Percentiles rank a stretch among this genome's conserved stretches.
Conservation (phyloP, 2,113 vertebrate genomes). For the Tetrao urogallus region DNA sequence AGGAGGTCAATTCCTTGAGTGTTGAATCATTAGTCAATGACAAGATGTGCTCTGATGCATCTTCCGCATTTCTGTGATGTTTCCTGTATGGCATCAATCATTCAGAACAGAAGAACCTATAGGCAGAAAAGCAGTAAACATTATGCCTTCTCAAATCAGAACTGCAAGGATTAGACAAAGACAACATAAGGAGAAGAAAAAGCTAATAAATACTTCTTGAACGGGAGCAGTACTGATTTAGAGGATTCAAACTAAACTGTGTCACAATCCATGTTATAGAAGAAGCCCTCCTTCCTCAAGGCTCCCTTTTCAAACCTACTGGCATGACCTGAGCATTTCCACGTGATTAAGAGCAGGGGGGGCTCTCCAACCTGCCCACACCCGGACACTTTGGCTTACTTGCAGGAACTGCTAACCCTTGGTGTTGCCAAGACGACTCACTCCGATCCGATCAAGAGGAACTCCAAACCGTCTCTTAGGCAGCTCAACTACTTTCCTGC, state of each 20-base stretch:
- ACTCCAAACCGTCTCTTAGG: conserved; percentile 81
- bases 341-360: too few species aligned
- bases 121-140: conserved; percentile 13
- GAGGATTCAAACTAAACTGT: not conserved
- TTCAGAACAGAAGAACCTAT: conserved; percentile 54
- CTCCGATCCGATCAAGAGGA: conserved; percentile 89
- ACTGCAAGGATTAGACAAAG: not conserved
- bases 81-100: conserved; percentile 32
- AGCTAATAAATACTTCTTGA: not conserved
- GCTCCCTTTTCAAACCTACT: not conserved
- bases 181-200: not conserved
- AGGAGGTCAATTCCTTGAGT: conserved; percentile 42
- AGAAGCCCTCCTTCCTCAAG: not conserved
- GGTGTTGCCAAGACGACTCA: conserved; percentile 79
- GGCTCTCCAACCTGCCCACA: not conserved
- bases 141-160: not conserved
- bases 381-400: conserved; percentile 43
- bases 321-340: not conserved
- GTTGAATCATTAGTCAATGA: conserved; percentile 16
- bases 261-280: not conserved
- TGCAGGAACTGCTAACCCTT: conserved; percentile 78
- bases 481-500: conserved; percentile 82
- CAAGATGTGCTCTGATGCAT: conserved; percentile 44
- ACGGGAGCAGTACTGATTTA: not conserved
- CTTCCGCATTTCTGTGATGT: conserved; percentile 33